A percentile compares a stretch with the other conserved stretches of the same genome.
Conservation (phyloP, 2,797 vertebrate genomes). For the Smutsia gigantea region DNA sequence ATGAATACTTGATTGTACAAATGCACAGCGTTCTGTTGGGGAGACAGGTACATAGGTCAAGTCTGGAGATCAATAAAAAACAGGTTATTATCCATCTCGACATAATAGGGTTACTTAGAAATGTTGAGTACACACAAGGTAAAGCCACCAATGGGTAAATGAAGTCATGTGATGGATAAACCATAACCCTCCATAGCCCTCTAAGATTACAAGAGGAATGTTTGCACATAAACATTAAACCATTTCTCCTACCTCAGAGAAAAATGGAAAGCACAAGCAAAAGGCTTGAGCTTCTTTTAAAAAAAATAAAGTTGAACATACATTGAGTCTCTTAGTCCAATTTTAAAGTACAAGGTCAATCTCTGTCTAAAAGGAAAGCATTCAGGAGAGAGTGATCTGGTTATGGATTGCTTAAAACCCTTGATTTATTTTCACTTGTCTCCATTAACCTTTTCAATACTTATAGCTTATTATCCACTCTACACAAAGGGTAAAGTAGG, state of each 20-base stretch:
- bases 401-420: background rate
- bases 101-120: constrained; percentile 1
- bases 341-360: constrained; percentile 38
- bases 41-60: background rate
- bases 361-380: background rate
- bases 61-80: constrained; percentile 3
- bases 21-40: background rate
- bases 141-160: background rate
- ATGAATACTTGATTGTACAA: background rate
- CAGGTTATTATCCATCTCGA: background rate
- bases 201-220: background rate
- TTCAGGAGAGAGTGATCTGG: background rate
- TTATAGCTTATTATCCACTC: background rate
- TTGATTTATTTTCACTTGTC: background rate
- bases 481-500: background rate
- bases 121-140: background rate
- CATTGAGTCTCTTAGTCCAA: background rate
- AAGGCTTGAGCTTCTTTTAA: background rate
- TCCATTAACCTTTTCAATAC: background rate
- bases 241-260: background rate
- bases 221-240: constrained; percentile 12
- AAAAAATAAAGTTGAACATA: background rate
- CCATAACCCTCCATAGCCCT: background rate
- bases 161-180: background rate
- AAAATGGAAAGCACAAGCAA: constrained; percentile 37